Base-by-base conservation (phyloP, 2,888 invertebrate genomes). In the Melikaiella ostensackeni region DNA sequence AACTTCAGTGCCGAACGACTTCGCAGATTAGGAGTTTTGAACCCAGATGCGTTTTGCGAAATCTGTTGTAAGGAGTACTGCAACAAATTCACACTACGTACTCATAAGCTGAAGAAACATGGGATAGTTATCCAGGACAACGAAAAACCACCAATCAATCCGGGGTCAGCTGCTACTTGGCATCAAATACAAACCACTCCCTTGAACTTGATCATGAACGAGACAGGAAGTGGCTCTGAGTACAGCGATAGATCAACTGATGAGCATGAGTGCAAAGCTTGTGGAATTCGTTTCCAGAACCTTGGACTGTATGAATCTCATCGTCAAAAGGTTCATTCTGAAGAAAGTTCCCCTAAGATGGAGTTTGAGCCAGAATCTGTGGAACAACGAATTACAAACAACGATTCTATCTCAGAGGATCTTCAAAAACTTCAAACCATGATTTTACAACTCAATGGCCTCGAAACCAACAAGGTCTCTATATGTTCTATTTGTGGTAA, bases 61-160 rank as follows among this genome's bases (percentile, higher is more conserved):
- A 94, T 98, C 79, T 98, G 98, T 91, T 96, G 97, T 92, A 97
- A 97, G 90, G 97, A 98, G 91, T 98, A 98, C 90, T 97, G 97
- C 91, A 98, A 97, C 90, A 97, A 97, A 91, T 98, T 98, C 90
- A 98, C 98, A 89, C 93, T 99, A 62, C 94, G 97, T 75, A 97
- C 97, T 70, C 99, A 99, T 92, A 97, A 98, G 88, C 95, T 97
- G 92, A 97, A 98, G 90, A 94, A 97, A n/a, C 98, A 99, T 91
- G 98, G 98, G 0, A 95, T 98, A 50, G 94, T 93, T 81, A 92
- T 94, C 76, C 93, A 94, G 1, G 92, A 94, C 84, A 93, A 94
- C 89, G 94, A 96, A 84, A 86, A 93, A 91, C 87, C 89, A 9
- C 92, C 92, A 77, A 91, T 91, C 21, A 91, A 88, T 70, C 85